Percentiles rank a stretch among this genome's conserved stretches.
phyloP scores from a whole-genome alignment of 2,888 invertebrate species.

The Drosophila nr. perissopoda region DNA sequence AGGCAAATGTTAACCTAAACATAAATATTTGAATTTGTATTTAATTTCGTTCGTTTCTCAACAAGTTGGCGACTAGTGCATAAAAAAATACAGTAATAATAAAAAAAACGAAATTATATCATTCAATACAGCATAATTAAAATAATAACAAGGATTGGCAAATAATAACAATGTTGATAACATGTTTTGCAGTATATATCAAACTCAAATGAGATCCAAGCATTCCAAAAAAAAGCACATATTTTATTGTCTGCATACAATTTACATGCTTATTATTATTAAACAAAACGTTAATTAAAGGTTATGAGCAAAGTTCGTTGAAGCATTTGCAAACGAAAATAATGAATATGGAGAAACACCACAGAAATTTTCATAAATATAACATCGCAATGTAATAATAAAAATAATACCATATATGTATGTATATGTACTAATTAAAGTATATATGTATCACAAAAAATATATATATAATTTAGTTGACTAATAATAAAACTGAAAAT shows the following conservation, averaged over 20 bases:
- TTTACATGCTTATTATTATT: constrained; percentile 62
- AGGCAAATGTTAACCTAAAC: constrained; percentile 39
- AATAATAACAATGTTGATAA: constrained; percentile 64
- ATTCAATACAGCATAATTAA: constrained; percentile 11
- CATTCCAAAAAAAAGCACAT: constrained; percentile 42
- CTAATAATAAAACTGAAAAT: constrained; percentile 60
- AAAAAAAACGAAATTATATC: constrained; percentile 20
- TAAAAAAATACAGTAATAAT: constrained; percentile 15
- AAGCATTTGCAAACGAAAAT: constrained; percentile 56
- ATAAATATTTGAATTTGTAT: constrained; percentile 55
- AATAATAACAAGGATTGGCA: constrained; percentile 46
- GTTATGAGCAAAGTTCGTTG: constrained; percentile 61
- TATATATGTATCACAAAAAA: constrained; percentile 60
- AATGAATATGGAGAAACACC: constrained; percentile 25
- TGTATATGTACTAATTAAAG: constrained; percentile 74
- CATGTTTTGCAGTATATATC: constrained; percentile 58
- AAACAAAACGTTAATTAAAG: constrained; percentile 46
- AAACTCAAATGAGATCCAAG: constrained; percentile 44
- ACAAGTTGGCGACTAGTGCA: constrained; percentile 51
- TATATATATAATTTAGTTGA: constrained; percentile 75
- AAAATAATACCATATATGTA: constrained; percentile 54
- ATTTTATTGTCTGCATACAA: constrained; percentile 72
- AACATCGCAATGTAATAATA: constrained; percentile 53
- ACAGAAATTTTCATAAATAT: constrained; percentile 55
- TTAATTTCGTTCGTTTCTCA: constrained; percentile 63